phyloP scores from a whole-genome alignment of 2,113 vertebrate species.

The Apaloderma vittatum region DNA sequence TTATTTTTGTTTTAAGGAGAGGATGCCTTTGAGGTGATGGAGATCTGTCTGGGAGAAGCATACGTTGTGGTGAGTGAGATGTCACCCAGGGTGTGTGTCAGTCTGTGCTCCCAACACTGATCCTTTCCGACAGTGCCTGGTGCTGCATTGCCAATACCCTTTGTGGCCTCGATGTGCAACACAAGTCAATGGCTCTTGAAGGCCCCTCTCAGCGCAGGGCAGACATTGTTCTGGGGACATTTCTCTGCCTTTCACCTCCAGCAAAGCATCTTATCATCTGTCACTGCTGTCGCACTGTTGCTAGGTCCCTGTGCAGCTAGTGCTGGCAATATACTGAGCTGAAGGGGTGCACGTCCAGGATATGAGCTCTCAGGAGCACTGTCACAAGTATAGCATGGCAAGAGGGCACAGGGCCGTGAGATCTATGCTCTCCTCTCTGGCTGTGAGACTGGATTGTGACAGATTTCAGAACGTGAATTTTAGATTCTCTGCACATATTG shows the following conservation, averaged over 20 bases:
- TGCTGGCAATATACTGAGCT: accelerated
- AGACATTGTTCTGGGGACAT: accelerated
- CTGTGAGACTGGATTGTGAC: background rate
- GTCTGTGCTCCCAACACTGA: background rate
- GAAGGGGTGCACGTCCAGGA: background rate
- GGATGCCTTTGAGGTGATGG: background rate
- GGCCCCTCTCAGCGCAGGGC: background rate
- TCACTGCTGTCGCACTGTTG: accelerated
- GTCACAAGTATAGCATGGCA: background rate
- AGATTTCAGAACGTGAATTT: background rate
- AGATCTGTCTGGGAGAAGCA: background rate
- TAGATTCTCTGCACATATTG: background rate
- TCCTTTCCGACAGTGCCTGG: background rate
- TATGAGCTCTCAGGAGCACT: accelerated
- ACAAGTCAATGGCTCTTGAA: background rate
- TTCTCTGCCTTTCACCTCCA: background rate
- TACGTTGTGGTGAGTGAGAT: accelerated
- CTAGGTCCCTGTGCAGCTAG: accelerated
- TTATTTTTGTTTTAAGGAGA: background rate
- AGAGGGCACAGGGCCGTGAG: background rate
- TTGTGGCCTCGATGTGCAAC: background rate
- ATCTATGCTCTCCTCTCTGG: accelerated
- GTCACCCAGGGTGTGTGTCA: accelerated
- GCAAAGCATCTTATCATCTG: background rate
- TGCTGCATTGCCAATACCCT: accelerated